Percentiles rank a stretch among this genome's conserved stretches.
Conservation (phyloP, 2,113 vertebrate genomes). For the Pterocles burchelli region DNA sequence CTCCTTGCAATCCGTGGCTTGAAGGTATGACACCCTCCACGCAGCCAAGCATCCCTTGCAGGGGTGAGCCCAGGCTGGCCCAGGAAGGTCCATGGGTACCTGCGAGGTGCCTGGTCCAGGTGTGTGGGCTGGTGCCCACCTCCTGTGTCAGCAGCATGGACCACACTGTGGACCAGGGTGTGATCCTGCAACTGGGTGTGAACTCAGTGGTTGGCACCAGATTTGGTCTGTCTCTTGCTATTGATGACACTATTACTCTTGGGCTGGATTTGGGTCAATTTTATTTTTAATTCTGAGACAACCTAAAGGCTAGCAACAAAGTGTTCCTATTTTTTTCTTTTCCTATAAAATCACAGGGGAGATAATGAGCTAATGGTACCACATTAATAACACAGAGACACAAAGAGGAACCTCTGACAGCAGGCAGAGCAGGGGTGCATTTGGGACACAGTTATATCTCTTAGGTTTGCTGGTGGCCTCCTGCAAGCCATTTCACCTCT, state of each 20-base stretch:
- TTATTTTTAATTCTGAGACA: background rate
- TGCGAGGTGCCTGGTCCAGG: background rate
- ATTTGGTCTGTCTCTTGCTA: background rate
- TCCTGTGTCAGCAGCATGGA: accelerated
- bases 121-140: accelerated
- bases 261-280: background rate
- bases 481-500: background rate
- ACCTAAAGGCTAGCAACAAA: background rate
- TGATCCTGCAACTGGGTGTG: background rate
- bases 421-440: background rate
- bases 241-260: background rate
- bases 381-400: background rate
- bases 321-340: background rate
- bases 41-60: accelerated
- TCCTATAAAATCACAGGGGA: background rate
- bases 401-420: background rate
- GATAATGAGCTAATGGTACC: background rate
- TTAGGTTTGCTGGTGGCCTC: background rate
- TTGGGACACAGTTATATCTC: background rate
- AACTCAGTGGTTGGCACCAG: background rate
- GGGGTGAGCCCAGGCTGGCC: background rate
- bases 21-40: accelerated
- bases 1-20: accelerated
- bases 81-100: accelerated
- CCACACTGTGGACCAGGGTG: accelerated